These are phyloP conservation scores for Philopedon plagiatum DNA, from an alignment of 2,888 invertebrate genomes.

Conservation along the genomic window DNA sequence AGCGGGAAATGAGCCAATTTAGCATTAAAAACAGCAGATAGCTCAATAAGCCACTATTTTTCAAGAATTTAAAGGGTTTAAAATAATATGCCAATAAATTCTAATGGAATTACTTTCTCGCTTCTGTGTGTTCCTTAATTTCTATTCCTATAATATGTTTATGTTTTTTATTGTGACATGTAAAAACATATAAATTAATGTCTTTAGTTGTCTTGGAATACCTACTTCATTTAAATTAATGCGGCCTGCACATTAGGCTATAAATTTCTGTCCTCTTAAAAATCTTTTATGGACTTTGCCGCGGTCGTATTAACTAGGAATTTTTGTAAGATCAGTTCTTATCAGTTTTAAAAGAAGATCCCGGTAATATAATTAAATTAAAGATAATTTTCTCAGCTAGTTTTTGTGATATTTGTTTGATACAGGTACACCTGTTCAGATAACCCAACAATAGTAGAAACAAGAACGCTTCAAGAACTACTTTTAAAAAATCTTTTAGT, in stretches of 20 bases:
- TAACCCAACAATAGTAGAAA: too few species aligned
- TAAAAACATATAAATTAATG: conserved; percentile 25
- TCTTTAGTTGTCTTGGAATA: conserved; percentile 2
- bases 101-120: not conserved
- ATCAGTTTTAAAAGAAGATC: not conserved
- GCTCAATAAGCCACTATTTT: too few species aligned
- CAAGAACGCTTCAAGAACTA: too few species aligned
- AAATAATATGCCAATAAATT: not conserved
- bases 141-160: conserved; percentile 24
- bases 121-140: conserved; percentile 10
- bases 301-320: conserved; percentile 18
- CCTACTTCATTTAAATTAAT: conserved; percentile 29
- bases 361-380: not conserved
- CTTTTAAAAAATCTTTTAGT: too few species aligned
- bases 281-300: conserved; percentile 8
- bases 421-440: too few species aligned
- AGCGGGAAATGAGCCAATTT: too few species aligned
- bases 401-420: too few species aligned
- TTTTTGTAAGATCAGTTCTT: conserved; percentile 15
- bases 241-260: conserved; percentile 1
- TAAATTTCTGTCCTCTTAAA: conserved; percentile 35
- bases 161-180: conserved; percentile 23
- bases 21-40: too few species aligned
- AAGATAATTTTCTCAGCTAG: not conserved
- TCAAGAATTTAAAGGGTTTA: not conserved